phyloP scores from a whole-genome alignment of 2,113 vertebrate species.

The Perccottus glenii region DNA sequence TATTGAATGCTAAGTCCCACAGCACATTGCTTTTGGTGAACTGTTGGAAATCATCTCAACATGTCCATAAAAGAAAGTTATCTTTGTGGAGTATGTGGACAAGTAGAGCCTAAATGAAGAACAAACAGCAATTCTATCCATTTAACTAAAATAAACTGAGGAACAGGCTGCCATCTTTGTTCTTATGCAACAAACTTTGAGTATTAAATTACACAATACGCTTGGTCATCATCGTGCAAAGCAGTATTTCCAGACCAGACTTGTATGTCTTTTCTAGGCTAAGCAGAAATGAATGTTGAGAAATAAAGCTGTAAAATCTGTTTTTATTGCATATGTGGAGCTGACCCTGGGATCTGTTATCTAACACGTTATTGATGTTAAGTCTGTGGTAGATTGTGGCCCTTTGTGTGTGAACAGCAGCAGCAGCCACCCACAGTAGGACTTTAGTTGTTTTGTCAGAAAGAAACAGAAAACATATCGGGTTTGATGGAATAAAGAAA shows the following conservation, averaged over 20 bases:
- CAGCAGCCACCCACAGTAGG: neutral
- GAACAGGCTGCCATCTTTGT: neutral
- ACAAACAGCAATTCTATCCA: slow-evolving; percentile 4
- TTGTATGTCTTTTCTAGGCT: neutral
- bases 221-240: neutral
- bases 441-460: neutral
- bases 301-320: neutral
- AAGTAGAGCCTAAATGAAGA: slow-evolving; percentile 3
- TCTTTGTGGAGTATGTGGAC: too few relatives aligned
- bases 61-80: too few relatives aligned
- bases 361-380: slow-evolving; percentile 53
- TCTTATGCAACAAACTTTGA: slow-evolving; percentile 7
- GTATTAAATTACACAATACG: slow-evolving; percentile 14
- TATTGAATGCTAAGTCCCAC: neutral
- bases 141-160: slow-evolving; percentile 6
- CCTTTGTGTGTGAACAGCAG: slow-evolving; percentile 9
- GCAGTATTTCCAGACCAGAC: slow-evolving; percentile 10
- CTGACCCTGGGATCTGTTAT: slow-evolving; percentile 40
- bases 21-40: neutral
- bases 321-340: neutral
- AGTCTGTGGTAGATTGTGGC: slow-evolving; percentile 15
- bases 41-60: too few relatives aligned
- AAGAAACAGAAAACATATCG: slow-evolving; percentile 1
- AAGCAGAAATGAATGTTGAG: neutral
- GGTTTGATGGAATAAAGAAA: neutral